These are phyloP conservation scores for Mormyrops boulengeri DNA, from an alignment of 2,797 vertebrate species.

Conservation along the genomic window DNA sequence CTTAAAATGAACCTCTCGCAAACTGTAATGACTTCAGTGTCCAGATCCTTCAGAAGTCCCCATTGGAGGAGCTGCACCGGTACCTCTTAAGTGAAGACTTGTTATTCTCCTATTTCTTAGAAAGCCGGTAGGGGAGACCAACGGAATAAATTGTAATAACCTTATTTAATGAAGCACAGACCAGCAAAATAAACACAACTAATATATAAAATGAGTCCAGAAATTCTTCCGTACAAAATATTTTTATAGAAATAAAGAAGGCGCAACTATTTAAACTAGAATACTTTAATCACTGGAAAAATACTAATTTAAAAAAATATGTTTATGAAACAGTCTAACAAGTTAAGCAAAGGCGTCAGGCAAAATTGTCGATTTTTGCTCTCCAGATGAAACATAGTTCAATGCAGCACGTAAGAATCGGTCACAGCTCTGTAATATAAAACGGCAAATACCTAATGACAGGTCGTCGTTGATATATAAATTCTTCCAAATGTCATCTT, in stretches of 20 bases:
- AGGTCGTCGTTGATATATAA: neutral
- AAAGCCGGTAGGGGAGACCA: neutral
- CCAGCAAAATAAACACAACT: neutral
- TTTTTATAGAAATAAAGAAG: neutral
- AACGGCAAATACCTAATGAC: neutral
- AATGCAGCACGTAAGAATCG: neutral
- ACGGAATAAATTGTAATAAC: neutral
- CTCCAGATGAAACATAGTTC: neutral
- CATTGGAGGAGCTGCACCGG: slow-evolving; percentile 27
- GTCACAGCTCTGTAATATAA: neutral
- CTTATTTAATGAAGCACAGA: neutral
- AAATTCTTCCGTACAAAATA: slow-evolving; percentile 8
- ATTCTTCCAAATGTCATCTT: slow-evolving; percentile 2
- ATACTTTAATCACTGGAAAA: slow-evolving; percentile 2
- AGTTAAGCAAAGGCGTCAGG: neutral
- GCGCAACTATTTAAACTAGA: neutral
- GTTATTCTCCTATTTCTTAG: slow-evolving; percentile 13
- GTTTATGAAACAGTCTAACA: neutral
- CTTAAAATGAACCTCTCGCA: slow-evolving; percentile 27
- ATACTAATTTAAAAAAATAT: neutral
- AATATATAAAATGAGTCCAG: neutral
- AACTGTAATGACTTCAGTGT: slow-evolving; percentile 23
- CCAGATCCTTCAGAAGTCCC: slow-evolving; percentile 38
- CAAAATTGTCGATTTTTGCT: neutral
- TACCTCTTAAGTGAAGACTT: slow-evolving; percentile 7